Evolutionary conservation across 2,113 vertebrate genomes (phyloP), one percentile per base, ranked within the genome.

Genomic region (Hemichromis elongatus): DNA sequence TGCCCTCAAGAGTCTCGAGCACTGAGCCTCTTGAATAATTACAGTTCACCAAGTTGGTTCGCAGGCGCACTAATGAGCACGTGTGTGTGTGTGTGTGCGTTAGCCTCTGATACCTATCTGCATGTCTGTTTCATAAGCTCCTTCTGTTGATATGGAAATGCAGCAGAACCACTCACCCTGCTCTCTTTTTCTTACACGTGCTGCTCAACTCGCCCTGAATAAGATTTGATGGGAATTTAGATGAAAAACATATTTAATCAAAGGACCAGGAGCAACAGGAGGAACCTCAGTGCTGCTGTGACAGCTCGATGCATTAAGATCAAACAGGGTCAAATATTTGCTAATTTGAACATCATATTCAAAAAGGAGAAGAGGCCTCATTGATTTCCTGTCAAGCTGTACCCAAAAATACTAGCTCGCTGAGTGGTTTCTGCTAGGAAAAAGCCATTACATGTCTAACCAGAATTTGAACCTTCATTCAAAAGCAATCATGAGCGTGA

Each of bases 1-100:
- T 79, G 82, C 85, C 88, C 92, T 91, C 68, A 3, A 79, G 87
- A 92, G 63, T 73, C 54, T 88, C 4, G 59, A 86, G 82, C 85
- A 56, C 61, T 28, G 81, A 89, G 80, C 84, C 93, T 86, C 90
- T 85, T 86, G 81, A 93, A 95, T 93, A 91, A 93, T 94, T 89
- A 93, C 84, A 88, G 79, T 79, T 90, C 80, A 82, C 87, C 92
- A 92, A 90, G 82, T 84, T 88, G 88, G 79, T 40, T 79, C 80
- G 86, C 86, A 88, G 86, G 82, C 78, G 63, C 88, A 81, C 54
- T 86, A 91, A 90, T 86, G 79, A 90, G 81, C 13, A 79, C 55
- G 90, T 88, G 88, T 85, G 73, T 87, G 85, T 83, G 82, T 85
- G 77, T 70, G 59, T 57, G 45, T 47, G 68, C 77, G 61, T 89